These are phyloP conservation scores for Acrocephalus arundinaceus DNA, from an alignment of 2,113 vertebrate species.

Conservation along the genomic window DNA sequence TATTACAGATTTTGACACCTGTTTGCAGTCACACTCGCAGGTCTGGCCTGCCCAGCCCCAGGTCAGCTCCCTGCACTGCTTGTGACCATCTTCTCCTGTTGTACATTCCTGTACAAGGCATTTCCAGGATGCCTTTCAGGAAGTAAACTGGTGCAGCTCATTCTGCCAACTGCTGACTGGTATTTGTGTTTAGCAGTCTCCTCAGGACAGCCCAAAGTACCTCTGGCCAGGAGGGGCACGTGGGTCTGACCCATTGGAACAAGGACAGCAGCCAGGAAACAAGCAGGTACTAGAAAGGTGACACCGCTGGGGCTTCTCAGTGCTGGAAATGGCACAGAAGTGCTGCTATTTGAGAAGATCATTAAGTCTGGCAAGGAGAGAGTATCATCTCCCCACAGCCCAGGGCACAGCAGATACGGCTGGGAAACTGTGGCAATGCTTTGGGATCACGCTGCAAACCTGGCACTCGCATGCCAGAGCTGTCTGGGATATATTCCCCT, in stretches of 20 bases:
- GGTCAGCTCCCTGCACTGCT: background rate
- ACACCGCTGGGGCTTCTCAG: background rate
- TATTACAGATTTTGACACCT: background rate
- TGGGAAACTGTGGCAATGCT: background rate
- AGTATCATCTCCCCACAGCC: background rate
- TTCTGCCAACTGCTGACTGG: background rate
- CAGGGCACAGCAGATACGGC: background rate
- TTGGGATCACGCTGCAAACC: background rate
- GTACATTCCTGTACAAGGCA: background rate
- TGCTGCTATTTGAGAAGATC: slow-evolving; percentile 19
- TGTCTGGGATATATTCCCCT: background rate
- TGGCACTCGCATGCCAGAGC: background rate
- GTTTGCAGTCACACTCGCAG: background rate
- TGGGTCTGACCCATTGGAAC: background rate
- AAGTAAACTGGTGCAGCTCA: background rate
- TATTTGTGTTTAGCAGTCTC: background rate
- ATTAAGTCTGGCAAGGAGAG: background rate
- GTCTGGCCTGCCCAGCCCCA: background rate
- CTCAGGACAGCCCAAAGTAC: background rate
- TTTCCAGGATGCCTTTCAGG: background rate
- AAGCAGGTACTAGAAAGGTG: slow-evolving; percentile 15
- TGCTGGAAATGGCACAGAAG: background rate
- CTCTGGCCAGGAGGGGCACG: background rate
- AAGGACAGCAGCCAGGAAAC: background rate
- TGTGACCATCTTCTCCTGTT: background rate